Percentiles rank a stretch among this genome's conserved stretches.
phyloP scores from a whole-genome alignment of 2,113 vertebrate species.

The Pantherophis guttatus region DNA sequence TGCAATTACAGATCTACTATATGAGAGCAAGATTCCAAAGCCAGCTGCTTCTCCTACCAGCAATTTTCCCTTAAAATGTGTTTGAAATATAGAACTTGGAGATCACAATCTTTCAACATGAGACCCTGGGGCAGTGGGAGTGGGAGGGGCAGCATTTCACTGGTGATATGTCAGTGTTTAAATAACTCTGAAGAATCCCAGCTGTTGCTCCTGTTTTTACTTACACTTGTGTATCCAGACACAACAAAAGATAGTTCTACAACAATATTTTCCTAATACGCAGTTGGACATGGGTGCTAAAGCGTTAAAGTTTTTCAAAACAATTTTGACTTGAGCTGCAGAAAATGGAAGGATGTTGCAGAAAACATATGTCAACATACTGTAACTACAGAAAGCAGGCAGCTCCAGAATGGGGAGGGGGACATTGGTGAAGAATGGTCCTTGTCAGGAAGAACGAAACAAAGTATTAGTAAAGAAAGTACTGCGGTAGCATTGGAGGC shows the following conservation, averaged over 20 bases:
- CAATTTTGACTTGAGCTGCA: not conserved
- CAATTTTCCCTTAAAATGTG: conserved; percentile 5
- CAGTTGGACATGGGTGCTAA: not conserved
- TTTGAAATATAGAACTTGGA: conserved; percentile 17
- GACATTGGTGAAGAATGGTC: not conserved
- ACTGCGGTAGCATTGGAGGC: not conserved
- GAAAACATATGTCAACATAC: not conserved
- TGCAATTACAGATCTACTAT: not conserved
- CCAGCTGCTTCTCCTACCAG: conserved; percentile 11
- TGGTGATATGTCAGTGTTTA: conserved; percentile 21
- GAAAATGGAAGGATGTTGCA: not conserved
- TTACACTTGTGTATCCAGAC: conserved; percentile 14
- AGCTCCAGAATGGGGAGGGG: not conserved
- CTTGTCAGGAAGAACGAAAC: not conserved
- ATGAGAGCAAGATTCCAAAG: not conserved
- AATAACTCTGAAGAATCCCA: conserved; percentile 28
- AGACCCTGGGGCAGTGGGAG: conserved; percentile 8
- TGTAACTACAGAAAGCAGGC: not conserved
- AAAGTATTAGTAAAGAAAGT: not conserved
- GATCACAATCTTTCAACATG: conserved; percentile 16
- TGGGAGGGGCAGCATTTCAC: conserved; percentile 1
- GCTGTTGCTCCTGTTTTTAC: conserved; percentile 24
- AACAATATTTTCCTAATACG: not conserved
- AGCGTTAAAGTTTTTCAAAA: not conserved
- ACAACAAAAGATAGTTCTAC: conserved; percentile 13